A percentile compares a stretch with the other conserved stretches of the same genome.
phyloP scores from a whole-genome alignment of 2,888 invertebrate genomes.

The Melinaea marsaeus region DNA sequence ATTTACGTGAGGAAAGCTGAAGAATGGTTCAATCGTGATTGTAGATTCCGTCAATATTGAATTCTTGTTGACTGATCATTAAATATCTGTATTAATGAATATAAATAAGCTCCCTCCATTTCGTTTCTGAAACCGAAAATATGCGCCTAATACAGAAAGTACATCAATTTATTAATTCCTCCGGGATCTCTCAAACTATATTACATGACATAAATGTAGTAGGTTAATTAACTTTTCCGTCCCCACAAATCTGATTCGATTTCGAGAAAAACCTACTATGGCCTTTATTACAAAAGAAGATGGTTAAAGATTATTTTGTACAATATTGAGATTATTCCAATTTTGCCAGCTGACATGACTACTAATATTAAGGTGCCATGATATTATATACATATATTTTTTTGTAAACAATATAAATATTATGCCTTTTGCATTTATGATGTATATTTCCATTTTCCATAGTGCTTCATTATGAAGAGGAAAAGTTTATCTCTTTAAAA shows the following conservation, averaged over 20 bases:
- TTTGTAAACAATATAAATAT: too few species aligned
- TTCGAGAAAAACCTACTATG: constrained; percentile 21
- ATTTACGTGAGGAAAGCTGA: too few species aligned
- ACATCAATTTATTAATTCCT: constrained; percentile 35
- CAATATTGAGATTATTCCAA: constrained; percentile 34
- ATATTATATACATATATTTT: too few species aligned
- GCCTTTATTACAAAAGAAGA: constrained; percentile 21
- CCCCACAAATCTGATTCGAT: constrained; percentile 37
- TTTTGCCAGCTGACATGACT: constrained; percentile 33
- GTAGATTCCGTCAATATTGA: too few species aligned
- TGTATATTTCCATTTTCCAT: too few species aligned
- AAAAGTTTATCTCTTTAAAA: too few species aligned
- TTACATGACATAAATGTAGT: constrained; percentile 36
- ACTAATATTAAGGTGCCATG: constrained; percentile 14
- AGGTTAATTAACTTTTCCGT: constrained; percentile 45
- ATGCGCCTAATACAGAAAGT: constrained; percentile 29
- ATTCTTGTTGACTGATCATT: too few species aligned
- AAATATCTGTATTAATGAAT: too few species aligned
- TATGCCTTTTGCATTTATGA: too few species aligned
- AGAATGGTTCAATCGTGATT: too few species aligned
- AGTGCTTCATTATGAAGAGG: too few species aligned
- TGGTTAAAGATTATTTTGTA: constrained; percentile 20
- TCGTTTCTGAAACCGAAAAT: constrained; percentile 22
- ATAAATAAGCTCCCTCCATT: too few species aligned
- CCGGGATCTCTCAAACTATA: constrained; percentile 37